phyloP scores from a whole-genome alignment of 1,140 invertebrate genomes.

The Drosophila biarmipes region DNA sequence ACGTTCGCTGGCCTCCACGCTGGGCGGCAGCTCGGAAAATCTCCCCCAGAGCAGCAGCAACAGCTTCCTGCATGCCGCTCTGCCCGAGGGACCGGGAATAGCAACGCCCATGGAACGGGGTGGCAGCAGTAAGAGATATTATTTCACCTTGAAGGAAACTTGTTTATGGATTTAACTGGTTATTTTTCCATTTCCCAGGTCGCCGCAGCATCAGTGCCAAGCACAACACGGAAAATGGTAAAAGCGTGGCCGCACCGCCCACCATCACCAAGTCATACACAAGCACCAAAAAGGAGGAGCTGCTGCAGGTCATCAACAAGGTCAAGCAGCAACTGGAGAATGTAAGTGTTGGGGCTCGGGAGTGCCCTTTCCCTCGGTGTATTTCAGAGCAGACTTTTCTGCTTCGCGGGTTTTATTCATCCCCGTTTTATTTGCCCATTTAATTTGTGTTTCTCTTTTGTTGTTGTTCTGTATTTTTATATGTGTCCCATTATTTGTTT shows the following conservation, averaged over 20 bases:
- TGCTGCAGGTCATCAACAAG: slow-evolving; percentile 93
- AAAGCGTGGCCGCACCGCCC: slow-evolving; percentile 79
- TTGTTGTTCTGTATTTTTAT: slow-evolving; percentile 52
- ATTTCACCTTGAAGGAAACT: not conserved
- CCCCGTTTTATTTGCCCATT: slow-evolving; percentile 35
- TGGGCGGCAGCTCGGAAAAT: slow-evolving; percentile 83
- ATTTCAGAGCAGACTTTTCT: slow-evolving; percentile 9
- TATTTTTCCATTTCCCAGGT: slow-evolving; percentile 33
- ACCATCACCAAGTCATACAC: slow-evolving; percentile 86
- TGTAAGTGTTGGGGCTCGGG: slow-evolving; percentile 86
- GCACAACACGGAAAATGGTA: slow-evolving; percentile 81
- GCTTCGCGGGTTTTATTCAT: slow-evolving; percentile 5
- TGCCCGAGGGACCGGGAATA: slow-evolving; percentile 78
- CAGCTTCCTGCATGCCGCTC: slow-evolving; percentile 79
- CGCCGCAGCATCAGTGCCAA: slow-evolving; percentile 84
- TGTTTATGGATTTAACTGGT: not conserved
- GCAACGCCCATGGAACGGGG: slow-evolving; percentile 81
- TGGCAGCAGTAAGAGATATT: slow-evolving; percentile 73
- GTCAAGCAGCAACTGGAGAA: slow-evolving; percentile 94
- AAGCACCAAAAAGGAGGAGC: slow-evolving; percentile 91
- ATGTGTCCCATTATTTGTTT: slow-evolving; percentile 65
- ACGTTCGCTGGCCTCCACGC: slow-evolving; percentile 84
- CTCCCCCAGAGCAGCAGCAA: slow-evolving; percentile 68
- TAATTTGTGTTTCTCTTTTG: slow-evolving; percentile 43
- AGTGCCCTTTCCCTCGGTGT: slow-evolving; percentile 2